These are phyloP conservation scores for Percopsis omiscomaycus DNA, from an alignment of 2,797 vertebrate species.

Conservation along the genomic window DNA sequence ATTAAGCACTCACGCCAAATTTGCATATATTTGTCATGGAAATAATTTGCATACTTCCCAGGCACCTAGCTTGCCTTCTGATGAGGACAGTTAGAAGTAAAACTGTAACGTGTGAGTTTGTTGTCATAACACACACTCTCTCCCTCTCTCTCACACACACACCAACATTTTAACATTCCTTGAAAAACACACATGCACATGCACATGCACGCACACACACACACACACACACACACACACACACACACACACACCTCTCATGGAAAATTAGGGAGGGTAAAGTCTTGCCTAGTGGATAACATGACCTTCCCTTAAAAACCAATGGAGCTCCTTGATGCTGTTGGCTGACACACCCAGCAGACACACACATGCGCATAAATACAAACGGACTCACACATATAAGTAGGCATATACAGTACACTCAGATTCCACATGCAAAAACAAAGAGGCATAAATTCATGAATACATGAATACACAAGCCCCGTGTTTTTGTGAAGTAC, in stretches of 20 bases:
- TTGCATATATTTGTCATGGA: conserved; percentile 55
- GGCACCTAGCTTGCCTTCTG: conserved; percentile 39
- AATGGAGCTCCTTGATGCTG: conserved; percentile 2
- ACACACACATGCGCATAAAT: background rate
- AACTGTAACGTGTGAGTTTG: conserved; percentile 33
- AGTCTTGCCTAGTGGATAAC: background rate
- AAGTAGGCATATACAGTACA: background rate
- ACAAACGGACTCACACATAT: background rate
- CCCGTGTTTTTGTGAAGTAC: no score
- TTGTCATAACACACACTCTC: conserved; percentile 17
- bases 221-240: background rate
- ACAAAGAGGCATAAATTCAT: background rate
- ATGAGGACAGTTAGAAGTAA: conserved; percentile 39
- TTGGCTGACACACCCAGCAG: background rate
- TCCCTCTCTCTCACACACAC: background rate
- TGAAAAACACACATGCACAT: background rate
- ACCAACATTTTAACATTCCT: background rate
- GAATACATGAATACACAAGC: background rate
- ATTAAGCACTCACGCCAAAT: conserved; percentile 49
- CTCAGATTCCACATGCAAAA: background rate
- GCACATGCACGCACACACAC: background rate
- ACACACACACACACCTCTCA: background rate
- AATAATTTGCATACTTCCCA: conserved; percentile 56
- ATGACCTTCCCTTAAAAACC: background rate
- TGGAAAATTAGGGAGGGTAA: background rate